Conservation (phyloP, 2,888 invertebrate genomes). For the Lasioglossum leucozonium region DNA sequence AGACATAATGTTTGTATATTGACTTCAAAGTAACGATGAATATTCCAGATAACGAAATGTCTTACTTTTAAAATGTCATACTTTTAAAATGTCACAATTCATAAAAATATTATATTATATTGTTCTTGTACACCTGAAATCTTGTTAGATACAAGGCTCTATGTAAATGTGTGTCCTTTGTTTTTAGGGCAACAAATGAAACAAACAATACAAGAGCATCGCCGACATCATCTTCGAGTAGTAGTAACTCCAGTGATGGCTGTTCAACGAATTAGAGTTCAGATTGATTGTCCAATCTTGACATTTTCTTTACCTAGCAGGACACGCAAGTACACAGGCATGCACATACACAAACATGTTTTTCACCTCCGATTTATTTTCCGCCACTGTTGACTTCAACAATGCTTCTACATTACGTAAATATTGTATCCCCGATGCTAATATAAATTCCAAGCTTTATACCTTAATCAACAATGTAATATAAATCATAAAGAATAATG, state of each 20-base stretch:
- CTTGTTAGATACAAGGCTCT: neutral
- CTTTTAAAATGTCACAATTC: neutral
- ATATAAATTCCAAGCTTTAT: slow-evolving; percentile 57
- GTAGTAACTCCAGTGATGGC: slow-evolving; percentile 73
- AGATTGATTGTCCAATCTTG: slow-evolving; percentile 72
- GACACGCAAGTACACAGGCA: slow-evolving; percentile 65
- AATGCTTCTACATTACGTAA: slow-evolving; percentile 50
- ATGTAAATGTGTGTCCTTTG: slow-evolving; percentile 13
- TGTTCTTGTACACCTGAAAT: neutral
- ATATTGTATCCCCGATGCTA: slow-evolving; percentile 46
- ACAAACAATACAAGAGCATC: slow-evolving; percentile 73
- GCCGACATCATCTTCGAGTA: slow-evolving; percentile 68
- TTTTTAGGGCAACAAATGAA: slow-evolving; percentile 79
- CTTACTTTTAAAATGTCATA: neutral
- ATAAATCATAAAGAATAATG: slow-evolving; percentile 44
- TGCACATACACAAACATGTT: slow-evolving; percentile 54
- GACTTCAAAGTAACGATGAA: neutral
- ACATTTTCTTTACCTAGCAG: slow-evolving; percentile 73
- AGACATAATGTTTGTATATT: slow-evolving; percentile 12
- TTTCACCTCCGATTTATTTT: slow-evolving; percentile 67
- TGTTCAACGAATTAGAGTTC: slow-evolving; percentile 78
- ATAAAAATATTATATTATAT: neutral
- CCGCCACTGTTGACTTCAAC: slow-evolving; percentile 52
- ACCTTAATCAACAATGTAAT: slow-evolving; percentile 49
- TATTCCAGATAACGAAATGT: neutral